These are phyloP conservation scores for Polydrusus pterygomalis DNA, from an alignment of 2,888 invertebrate species.

Conservation along the genomic window DNA sequence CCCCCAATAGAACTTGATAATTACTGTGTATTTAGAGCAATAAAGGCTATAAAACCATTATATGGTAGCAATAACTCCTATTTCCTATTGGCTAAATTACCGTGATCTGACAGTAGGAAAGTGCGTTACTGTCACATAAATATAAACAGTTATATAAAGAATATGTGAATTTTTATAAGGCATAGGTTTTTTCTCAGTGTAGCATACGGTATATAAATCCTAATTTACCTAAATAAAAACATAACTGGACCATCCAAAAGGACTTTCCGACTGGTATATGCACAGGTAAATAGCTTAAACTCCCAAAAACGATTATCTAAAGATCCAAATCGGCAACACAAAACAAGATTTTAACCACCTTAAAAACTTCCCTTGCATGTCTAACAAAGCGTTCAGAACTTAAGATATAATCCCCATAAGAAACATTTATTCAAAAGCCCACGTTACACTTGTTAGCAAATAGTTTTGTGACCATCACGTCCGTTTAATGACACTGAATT, in stretches of 20 bases:
- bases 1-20: too few relatives aligned
- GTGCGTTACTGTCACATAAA: too few relatives aligned
- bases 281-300: conserved; percentile 51
- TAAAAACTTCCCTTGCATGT: conserved; percentile 43
- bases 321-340: conserved; percentile 50
- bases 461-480: conserved; percentile 53
- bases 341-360: conserved; percentile 53
- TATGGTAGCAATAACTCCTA: too few relatives aligned
- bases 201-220: too few relatives aligned
- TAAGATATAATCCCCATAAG: conserved; percentile 52
- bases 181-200: too few relatives aligned
- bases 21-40: too few relatives aligned
- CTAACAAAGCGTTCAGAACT: conserved; percentile 51
- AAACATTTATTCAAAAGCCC: conserved; percentile 46
- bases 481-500: conserved; percentile 63
- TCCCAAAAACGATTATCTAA: conserved; percentile 48
- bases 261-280: conserved; percentile 45
- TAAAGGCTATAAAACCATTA: too few relatives aligned
- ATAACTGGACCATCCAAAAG: conserved; percentile 38
- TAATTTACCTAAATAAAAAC: conserved; percentile 3
- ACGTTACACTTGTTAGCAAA: conserved; percentile 55
- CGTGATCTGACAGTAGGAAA: too few relatives aligned
- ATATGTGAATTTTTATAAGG: too few relatives aligned
- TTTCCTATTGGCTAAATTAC: too few relatives aligned
- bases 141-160: too few relatives aligned